Percentiles rank a stretch among this genome's conserved stretches.
Conservation (phyloP, 2,113 vertebrate genomes). For the Poeciliopsis retropinna region DNA sequence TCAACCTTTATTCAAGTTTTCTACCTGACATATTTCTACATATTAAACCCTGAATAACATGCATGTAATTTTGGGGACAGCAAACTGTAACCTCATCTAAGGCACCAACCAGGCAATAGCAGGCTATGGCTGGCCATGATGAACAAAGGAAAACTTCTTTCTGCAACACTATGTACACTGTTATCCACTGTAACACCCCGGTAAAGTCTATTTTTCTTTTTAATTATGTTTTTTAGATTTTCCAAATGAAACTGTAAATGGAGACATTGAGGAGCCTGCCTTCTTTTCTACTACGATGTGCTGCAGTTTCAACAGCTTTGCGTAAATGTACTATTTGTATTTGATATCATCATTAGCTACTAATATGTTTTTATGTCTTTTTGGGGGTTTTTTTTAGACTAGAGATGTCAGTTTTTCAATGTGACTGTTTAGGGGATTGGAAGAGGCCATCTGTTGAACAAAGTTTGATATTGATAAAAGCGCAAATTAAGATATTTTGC, state of each 20-base stretch:
- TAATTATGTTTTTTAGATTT: constrained; percentile 72
- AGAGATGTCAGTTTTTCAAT: neutral
- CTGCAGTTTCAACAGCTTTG: constrained; percentile 75
- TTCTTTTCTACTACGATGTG: constrained; percentile 79
- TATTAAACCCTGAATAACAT: too few relatives aligned
- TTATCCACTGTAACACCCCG: neutral
- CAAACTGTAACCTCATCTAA: neutral
- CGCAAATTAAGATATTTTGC: constrained; percentile 36
- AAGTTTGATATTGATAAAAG: constrained; percentile 21
- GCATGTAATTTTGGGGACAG: neutral
- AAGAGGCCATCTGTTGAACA: constrained; percentile 6
- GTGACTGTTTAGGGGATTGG: neutral
- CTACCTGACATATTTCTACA: too few relatives aligned
- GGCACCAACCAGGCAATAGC: neutral
- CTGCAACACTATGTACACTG: neutral
- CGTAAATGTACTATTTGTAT: constrained; percentile 45
- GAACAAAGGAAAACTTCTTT: neutral
- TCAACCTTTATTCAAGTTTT: too few relatives aligned
- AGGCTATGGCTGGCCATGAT: neutral
- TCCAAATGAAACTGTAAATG: constrained; percentile 71
- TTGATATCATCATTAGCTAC: neutral
- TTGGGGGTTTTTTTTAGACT: neutral
- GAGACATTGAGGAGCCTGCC: constrained; percentile 67
- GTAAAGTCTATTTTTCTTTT: neutral
- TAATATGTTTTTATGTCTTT: neutral